phyloP scores from a whole-genome alignment of 2,113 vertebrate species.

The Dolichotis patagonum region DNA sequence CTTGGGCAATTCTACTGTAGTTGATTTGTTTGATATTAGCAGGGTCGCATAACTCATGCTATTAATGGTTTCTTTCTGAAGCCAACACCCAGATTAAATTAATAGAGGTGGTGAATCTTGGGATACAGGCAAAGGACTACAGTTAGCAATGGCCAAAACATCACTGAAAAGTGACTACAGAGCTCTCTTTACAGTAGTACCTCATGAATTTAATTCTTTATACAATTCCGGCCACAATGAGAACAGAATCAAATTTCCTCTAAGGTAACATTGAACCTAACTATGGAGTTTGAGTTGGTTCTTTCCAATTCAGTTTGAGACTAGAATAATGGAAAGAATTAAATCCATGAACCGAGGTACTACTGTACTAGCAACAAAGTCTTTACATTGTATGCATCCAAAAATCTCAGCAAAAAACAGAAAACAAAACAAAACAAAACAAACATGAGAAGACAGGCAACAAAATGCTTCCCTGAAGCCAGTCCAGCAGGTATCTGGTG shows the following conservation, averaged over 20 bases:
- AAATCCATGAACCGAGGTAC: neutral
- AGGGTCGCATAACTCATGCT: neutral
- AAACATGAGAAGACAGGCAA: neutral
- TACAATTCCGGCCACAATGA: neutral
- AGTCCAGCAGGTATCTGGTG: neutral
- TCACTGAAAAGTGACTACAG: neutral
- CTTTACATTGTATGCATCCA: neutral
- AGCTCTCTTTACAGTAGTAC: neutral
- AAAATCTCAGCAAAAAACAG: neutral
- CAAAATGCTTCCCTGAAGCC: neutral
- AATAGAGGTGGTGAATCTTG: neutral
- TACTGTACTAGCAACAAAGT: neutral
- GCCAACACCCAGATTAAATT: neutral
- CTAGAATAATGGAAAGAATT: neutral
- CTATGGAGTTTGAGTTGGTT: neutral
- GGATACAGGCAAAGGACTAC: neutral
- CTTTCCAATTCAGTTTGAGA: neutral
- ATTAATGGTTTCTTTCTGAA: neutral
- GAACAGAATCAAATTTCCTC: neutral
- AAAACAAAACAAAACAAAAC: neutral
- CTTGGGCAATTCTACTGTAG: neutral
- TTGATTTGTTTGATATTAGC: neutral
- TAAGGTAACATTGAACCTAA: neutral
- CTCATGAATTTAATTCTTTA: neutral
- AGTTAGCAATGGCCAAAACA: neutral